phyloP scores from a whole-genome alignment of 2,888 invertebrate genomes.

The Aphrophora alni region DNA sequence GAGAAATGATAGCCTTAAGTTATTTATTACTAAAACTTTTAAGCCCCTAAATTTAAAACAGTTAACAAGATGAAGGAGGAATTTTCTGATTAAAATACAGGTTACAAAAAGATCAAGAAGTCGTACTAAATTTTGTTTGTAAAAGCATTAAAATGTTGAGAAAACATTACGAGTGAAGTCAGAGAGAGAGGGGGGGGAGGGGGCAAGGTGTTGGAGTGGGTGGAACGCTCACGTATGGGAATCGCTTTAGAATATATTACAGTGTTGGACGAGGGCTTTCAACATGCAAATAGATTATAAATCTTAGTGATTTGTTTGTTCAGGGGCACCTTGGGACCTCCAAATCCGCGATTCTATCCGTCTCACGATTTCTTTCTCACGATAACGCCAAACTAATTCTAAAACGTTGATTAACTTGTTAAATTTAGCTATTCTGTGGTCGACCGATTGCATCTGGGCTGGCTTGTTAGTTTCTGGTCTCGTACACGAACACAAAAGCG shows the following conservation, averaged over 20 bases:
- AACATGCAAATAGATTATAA: constrained; percentile 53
- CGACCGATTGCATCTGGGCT: constrained; percentile 30
- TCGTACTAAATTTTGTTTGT: constrained; percentile 15
- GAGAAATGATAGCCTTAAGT: not conserved
- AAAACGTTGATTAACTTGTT: constrained; percentile 35
- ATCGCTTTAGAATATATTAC: constrained; percentile 36
- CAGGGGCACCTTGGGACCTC: constrained; percentile 25
- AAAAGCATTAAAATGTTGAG: not conserved
- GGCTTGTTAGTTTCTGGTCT: constrained; percentile 6
- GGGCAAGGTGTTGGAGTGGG: not conserved
- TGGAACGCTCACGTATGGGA: constrained; percentile 9
- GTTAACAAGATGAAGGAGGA: not conserved
- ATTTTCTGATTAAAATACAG: not conserved
- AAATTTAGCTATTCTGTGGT: constrained; percentile 35
- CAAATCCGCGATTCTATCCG: constrained; percentile 32
- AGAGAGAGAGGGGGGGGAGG: not conserved
- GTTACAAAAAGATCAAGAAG: not conserved
- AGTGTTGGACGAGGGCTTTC: constrained; percentile 20
- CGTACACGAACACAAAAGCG: constrained; percentile 9
- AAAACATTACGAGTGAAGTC: not conserved
- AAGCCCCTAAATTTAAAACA: not conserved
- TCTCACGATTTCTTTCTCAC: constrained; percentile 28
- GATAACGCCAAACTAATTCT: constrained; percentile 31
- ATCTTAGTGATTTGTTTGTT: constrained; percentile 51
- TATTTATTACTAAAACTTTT: not conserved